These are phyloP conservation scores for Diplogasteroides magnus DNA, from an alignment of 1,140 invertebrate genomes.

Conservation along the genomic window DNA sequence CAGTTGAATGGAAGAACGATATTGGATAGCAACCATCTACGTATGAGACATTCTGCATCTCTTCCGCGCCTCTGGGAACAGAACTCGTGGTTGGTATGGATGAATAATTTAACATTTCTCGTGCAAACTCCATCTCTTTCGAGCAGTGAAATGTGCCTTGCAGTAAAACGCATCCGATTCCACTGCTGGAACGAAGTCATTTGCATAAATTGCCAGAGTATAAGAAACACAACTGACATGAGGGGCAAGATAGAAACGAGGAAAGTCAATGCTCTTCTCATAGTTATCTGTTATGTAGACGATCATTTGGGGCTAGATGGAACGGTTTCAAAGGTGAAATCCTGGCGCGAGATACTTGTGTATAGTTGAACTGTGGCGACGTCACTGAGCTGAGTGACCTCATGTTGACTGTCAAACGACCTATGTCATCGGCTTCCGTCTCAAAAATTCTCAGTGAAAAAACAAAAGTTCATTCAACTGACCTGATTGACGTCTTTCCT, in stretches of 20 bases:
- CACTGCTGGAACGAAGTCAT: too few relatives aligned
- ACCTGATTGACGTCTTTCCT: conserved; percentile 43
- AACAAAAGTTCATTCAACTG: background rate
- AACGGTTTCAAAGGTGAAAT: background rate
- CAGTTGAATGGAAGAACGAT: conserved; percentile 48
- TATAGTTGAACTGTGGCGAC: conserved; percentile 39
- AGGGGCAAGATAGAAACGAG: conserved; percentile 47
- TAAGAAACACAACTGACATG: too few relatives aligned
- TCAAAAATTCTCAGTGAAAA: background rate
- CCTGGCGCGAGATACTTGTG: conserved; percentile 25
- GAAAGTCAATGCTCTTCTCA: conserved; percentile 51
- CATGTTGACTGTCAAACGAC: conserved; percentile 39
- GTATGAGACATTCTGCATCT: conserved; percentile 46
- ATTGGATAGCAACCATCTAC: conserved; percentile 47
- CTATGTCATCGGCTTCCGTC: conserved; percentile 52
- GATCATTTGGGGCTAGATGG: conserved; percentile 49
- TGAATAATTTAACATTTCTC: conserved; percentile 32
- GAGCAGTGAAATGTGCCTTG: conserved; percentile 47
- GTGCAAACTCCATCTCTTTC: conserved; percentile 49
- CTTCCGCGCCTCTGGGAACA: conserved; percentile 40
- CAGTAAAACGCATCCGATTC: conserved; percentile 47
- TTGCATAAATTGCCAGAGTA: too few relatives aligned
- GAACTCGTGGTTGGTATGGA: background rate
- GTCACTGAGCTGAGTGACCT: conserved; percentile 42
- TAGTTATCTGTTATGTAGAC: conserved; percentile 51